Base-by-base conservation (phyloP, 2,797 vertebrate species). In the Rhynchonycteris naso region DNA sequence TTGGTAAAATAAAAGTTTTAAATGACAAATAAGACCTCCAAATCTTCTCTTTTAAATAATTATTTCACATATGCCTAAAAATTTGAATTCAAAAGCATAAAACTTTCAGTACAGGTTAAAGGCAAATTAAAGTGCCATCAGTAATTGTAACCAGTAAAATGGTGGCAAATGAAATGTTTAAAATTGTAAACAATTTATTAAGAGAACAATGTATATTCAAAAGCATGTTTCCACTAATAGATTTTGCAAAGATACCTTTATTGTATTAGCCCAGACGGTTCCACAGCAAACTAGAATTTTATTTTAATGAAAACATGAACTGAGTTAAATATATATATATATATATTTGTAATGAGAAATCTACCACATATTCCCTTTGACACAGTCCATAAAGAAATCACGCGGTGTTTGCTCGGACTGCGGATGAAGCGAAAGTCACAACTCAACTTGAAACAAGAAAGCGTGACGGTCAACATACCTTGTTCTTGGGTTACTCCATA, bases 401-500 rank as follows among this genome's bases (percentile, higher is more conserved):
- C 4, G 43, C 22, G 47, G 69, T 58, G n/a, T 92, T 90, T 86
- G 76, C 68, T 52, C 47, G 87, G 78, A 35, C 1, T 9, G 58
- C 15, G 79, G 75, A 83, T 72, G 33, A 79, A 85, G 56, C 18
- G 30, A n/a, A 22, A 90, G 76, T 74, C 68, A 79, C 43, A 81
- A 59, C 26, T 58, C 68, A 10, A 43, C 14, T 38, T 33, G 92
- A 93, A 93, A 91, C 35, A 22, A 24, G 93, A 97, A 47, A 72
- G 6, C 80, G 0, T 69, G 92, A 93, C 43, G 26, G 68, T 22
- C 95, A 98, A 98, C 98, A 98, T 98, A 99, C 99, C 98, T 98
- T 99, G 99, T 93, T 98, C 98, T 98, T 99, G 99, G 96, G 99
- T 98, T 92, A 99, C 98, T 93, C 99, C 99, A 30, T 99, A 99